Evolutionary conservation across 1,140 invertebrate species (phyloP).

Genomic region (Agrilus planipennis): DNA sequence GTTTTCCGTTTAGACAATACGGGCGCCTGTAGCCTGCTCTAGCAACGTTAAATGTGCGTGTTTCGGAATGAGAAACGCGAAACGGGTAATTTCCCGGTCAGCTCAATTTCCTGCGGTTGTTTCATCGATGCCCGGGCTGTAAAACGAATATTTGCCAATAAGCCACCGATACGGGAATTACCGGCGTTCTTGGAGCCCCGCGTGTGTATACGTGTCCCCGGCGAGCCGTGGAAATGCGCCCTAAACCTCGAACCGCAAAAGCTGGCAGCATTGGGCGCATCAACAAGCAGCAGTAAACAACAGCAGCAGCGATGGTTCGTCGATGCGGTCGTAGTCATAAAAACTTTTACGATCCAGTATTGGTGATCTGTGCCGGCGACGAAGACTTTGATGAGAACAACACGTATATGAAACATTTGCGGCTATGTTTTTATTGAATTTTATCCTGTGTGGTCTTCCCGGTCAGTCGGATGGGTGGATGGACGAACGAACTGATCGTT

Average conservation of each 20-base stretch:
- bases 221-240: constrained; percentile 2
- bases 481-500: too few species aligned
- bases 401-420: constrained; percentile 6
- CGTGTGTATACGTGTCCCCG: not conserved
- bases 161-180: constrained; percentile 8
- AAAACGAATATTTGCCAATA: constrained; percentile 8
- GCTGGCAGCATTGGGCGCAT: not conserved
- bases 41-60: too few species aligned
- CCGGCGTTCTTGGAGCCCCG: constrained; percentile 2
- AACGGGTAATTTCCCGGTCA: too few species aligned
- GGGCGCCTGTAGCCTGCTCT: too few species aligned
- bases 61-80: too few species aligned
- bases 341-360: constrained; percentile 8
- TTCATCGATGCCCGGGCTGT: too few species aligned
- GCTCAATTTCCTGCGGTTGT: too few species aligned
- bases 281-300: not conserved
- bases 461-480: too few species aligned
- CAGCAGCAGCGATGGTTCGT: too few species aligned
- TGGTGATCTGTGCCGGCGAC: constrained; percentile 5
- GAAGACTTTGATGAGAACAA: constrained; percentile 6
- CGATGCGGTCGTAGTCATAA: constrained; percentile 4
- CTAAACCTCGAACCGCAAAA: constrained; percentile 3
- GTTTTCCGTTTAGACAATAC: too few species aligned
- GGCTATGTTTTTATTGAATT: too few species aligned
- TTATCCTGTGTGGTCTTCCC: too few species aligned